phyloP scores from a whole-genome alignment of 1,140 invertebrate genomes.

The Eriocheir sinensis region DNA sequence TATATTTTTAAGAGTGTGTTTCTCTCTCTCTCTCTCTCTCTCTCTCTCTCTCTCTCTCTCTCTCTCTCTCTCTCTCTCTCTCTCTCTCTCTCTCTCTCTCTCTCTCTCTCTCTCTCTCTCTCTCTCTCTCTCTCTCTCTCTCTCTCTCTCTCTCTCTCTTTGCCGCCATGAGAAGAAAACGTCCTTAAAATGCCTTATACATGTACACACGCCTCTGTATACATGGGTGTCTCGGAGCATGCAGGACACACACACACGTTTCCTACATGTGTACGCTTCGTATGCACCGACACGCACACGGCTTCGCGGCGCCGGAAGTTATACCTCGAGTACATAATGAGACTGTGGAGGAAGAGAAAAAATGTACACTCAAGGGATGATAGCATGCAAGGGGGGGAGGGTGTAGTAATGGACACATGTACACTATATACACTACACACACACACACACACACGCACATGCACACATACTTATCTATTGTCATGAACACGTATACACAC shows the following conservation, averaged over 20 bases:
- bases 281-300: constrained; percentile 18
- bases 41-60: background rate
- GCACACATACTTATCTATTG: background rate
- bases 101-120: background rate
- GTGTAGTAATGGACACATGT: background rate
- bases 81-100: background rate
- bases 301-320: background rate
- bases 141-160: background rate
- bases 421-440: background rate
- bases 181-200: background rate
- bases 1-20: background rate
- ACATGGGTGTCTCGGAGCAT: background rate
- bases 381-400: background rate
- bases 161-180: background rate
- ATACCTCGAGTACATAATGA: constrained; percentile 4
- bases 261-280: background rate
- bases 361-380: background rate
- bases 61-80: background rate
- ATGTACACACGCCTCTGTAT: background rate
- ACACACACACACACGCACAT: background rate
- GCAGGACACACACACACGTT: background rate
- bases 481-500: background rate
- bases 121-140: background rate
- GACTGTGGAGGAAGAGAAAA: background rate
- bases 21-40: background rate